These are phyloP conservation scores for Mastigias papua DNA, from an alignment of 30 jellyfish, hydroid and myxozoan species.

Conservation along the genomic window DNA sequence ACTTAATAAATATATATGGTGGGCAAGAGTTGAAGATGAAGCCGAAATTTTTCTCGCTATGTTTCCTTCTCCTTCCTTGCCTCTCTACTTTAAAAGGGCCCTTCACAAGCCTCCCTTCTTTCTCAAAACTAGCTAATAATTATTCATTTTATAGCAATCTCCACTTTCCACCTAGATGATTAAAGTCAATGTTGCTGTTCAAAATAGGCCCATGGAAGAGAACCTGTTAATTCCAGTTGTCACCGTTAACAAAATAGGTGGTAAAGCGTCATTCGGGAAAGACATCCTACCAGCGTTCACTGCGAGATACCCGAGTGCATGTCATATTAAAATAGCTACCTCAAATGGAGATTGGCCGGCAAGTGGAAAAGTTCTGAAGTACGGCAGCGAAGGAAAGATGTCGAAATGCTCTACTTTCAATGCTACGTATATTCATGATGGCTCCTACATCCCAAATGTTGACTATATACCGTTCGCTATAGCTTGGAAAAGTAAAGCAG, in stretches of 20 bases:
- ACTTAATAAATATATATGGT: too few relatives aligned
- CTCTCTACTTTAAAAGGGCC: too few relatives aligned
- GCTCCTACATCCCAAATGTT: constrained; percentile 45
- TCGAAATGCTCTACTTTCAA: constrained; percentile 44
- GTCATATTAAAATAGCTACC: constrained; percentile 5
- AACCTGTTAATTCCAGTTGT: not conserved
- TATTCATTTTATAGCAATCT: too few relatives aligned
- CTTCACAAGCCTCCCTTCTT: too few relatives aligned
- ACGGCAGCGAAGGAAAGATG: not conserved
- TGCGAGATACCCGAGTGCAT: not conserved
- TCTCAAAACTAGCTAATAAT: too few relatives aligned
- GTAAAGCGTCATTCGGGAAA: constrained; percentile 12
- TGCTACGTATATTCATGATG: constrained; percentile 72
- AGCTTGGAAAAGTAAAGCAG: not conserved
- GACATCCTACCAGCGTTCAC: constrained; percentile 38
- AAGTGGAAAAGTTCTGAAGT: constrained; percentile 25
- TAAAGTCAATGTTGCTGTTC: constrained; percentile 17
- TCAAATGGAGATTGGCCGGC: constrained; percentile 48
- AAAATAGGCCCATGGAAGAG: constrained; percentile 18
- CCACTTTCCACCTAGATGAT: constrained; percentile 31
- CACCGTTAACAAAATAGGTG: constrained; percentile 23
- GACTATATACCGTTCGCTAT: constrained; percentile 58
- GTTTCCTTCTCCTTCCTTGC: too few relatives aligned
- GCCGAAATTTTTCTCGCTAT: too few relatives aligned
- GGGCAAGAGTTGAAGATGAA: too few relatives aligned